Base-by-base conservation (phyloP, 2,888 invertebrate genomes). In the Anarsia innoxiella region DNA sequence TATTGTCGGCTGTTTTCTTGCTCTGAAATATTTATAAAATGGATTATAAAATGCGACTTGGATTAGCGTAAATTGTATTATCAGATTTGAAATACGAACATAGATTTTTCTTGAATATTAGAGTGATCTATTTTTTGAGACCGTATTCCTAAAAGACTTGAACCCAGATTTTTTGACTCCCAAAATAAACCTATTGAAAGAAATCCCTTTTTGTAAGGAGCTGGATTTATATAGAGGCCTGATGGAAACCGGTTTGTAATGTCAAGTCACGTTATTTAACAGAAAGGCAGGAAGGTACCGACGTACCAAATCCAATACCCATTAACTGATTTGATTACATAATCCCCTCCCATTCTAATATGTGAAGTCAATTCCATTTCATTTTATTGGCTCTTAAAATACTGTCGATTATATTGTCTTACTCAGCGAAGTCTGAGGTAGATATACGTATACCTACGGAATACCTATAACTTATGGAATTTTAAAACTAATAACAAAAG, bases 281-380 rank as follows among this genome's bases (percentile, higher is more conserved):
- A 12, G 31, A 31, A 12, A 23, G 23, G 19, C n/a, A 12, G 31
- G 23, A 12, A 23, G 19, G 31, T 31, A 31, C 15, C 23, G n/a
- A 33, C 2, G 33, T 25, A 25, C 26, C 26, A 25, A 15, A 33
- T 33, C 25, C 26, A 12, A 14, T 26, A 25, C 6, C 30, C 50
- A 54, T 58, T 49, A 51, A 47, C 39, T 50, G 59, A 58, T 58
- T 51, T 50, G 59, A 58, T 58, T 51, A 54, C 44, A 37, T 49
- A 50, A 52, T 46, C 50, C 43, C 37, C 38, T 37, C 43, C 36
- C 42, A 42, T 33, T 38, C 45, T 37, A 36, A 37, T 40, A 38
- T 40, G 29, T 41, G 39, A 36, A 36, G 28, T 36, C 29, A 10
- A 15, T 37, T 37, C 30, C 26, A 37, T 42, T 30, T 14, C 33